Base-by-base conservation (phyloP, 2,888 invertebrate genomes). In the Tetramorium bicarinatum region DNA sequence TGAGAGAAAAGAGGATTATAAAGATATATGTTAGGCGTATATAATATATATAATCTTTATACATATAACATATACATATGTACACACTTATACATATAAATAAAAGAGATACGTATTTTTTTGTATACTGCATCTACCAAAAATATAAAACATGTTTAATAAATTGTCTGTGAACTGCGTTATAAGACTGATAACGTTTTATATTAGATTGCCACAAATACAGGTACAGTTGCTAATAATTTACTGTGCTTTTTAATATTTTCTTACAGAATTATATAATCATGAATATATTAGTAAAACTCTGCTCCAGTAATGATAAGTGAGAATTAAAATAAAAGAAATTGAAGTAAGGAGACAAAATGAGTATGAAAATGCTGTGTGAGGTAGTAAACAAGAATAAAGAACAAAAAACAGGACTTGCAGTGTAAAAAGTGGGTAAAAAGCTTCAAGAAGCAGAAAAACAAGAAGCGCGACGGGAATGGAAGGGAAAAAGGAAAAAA, bases 341-440 rank as follows among this genome's bases (percentile, higher is more conserved):
- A 52, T 11, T 62, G 2, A 38, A 54, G 38, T 62, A 38, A 76
- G 64, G 25, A 77, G 21, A 41, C 54, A 54, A 29, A 66, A 52
- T 13, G 18, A 15, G 7, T 25, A 76, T 52, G 52, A 18, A 64
- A 52, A 64, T 52, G 56, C 44, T n/a, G 6, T 66, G 13, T 9
- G 41, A 44, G 29, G 7, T 21, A 34, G 6, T 56, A 77, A 54
- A 66, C 41, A 52, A 41, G 76, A 38, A 18, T 64, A 25, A 76
- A 76, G 7, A 8, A 18, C 25, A 66, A 64, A 75, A 66, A 66
- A 54, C 13, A 54, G 41, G 52, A 41, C 64, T 25, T 25, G 52
- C 4, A 18, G n/a, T 25, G 8, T 44, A 67, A 56, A 15, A 77
- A 44, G 54, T 25, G 29, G 29, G 4, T 34, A 34, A 47, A 41